A percentile compares a stretch with the other conserved stretches of the same genome.
These are phyloP conservation scores for Nycticryphes semicollaris DNA, from an alignment of 2,113 vertebrate genomes.

Conservation along the genomic window DNA sequence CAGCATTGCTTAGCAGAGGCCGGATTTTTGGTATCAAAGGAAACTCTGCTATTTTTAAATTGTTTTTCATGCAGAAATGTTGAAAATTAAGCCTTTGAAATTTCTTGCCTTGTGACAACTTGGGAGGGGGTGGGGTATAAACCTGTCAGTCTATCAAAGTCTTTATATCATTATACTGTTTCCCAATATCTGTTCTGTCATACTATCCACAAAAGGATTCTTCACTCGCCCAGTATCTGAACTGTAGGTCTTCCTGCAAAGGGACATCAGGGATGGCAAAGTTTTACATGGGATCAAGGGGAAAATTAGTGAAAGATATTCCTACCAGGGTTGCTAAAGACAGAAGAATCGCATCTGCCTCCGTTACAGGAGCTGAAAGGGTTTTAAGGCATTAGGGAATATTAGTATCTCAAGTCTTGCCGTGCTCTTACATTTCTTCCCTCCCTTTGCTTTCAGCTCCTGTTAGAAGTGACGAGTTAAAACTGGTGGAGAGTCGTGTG, in stretches of 20 bases:
- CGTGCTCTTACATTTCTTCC: background rate
- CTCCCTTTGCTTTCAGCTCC: background rate
- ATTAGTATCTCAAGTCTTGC: background rate
- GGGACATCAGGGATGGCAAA: fast-evolving
- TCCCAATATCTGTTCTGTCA: background rate
- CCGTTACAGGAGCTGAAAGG: background rate
- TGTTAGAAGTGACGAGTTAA: background rate
- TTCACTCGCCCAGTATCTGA: background rate
- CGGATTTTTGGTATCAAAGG: background rate
- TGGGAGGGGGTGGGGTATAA: background rate
- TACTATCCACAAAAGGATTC: background rate
- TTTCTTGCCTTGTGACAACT: background rate
- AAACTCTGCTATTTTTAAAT: conserved; percentile 14
- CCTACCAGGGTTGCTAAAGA: background rate
- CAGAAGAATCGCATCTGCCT: background rate
- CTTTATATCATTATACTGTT: background rate
- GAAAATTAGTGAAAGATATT: background rate
- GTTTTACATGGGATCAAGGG: background rate
- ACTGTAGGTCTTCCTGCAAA: background rate
- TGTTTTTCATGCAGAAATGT: background rate
- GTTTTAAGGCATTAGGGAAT: background rate
- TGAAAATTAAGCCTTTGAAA: background rate
- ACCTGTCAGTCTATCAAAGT: background rate
- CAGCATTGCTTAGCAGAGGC: background rate
- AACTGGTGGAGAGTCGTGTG: fast-evolving